phyloP scores from a whole-genome alignment of 2,113 vertebrate species.

The Oncorhynchus nerka region DNA sequence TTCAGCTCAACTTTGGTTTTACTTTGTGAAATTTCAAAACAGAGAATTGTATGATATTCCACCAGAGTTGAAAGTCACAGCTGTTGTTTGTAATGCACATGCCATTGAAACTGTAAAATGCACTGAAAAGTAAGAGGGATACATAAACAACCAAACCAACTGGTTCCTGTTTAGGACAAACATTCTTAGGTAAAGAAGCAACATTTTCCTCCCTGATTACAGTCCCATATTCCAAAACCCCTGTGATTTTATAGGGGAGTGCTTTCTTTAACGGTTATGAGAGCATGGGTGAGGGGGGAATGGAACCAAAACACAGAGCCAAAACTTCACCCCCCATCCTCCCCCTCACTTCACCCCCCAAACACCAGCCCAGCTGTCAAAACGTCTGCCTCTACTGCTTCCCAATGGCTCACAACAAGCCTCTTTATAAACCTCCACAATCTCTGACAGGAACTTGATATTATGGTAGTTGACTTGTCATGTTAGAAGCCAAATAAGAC shows the following conservation, averaged over 20 bases:
- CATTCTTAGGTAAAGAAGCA: slow-evolving; percentile 9
- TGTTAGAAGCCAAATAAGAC: too few relatives aligned
- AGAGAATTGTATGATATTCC: too few relatives aligned
- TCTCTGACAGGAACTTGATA: background rate
- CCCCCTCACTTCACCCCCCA: background rate
- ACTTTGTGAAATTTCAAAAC: too few relatives aligned
- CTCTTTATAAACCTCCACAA: background rate
- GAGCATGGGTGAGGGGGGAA: background rate
- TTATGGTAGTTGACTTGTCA: too few relatives aligned
- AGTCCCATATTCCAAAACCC: slow-evolving; percentile 52
- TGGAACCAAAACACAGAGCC: slow-evolving; percentile 50
- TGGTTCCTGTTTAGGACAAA: too few relatives aligned
- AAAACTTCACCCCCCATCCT: slow-evolving; percentile 3
- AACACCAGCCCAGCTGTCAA: background rate
- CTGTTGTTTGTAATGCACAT: too few relatives aligned
- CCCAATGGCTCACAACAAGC: background rate
- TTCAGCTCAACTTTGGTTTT: too few relatives aligned
- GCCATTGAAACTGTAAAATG: too few relatives aligned
- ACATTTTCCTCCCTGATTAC: slow-evolving; percentile 14
- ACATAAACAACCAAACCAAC: too few relatives aligned
- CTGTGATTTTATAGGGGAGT: slow-evolving; percentile 46
- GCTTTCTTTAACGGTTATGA: slow-evolving; percentile 19
- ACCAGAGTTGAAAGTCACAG: too few relatives aligned
- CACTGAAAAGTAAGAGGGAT: too few relatives aligned
- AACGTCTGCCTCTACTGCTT: background rate